These are phyloP conservation scores for Epistrophella euchroma DNA, from an alignment of 2,888 invertebrate species.

Conservation along the genomic window DNA sequence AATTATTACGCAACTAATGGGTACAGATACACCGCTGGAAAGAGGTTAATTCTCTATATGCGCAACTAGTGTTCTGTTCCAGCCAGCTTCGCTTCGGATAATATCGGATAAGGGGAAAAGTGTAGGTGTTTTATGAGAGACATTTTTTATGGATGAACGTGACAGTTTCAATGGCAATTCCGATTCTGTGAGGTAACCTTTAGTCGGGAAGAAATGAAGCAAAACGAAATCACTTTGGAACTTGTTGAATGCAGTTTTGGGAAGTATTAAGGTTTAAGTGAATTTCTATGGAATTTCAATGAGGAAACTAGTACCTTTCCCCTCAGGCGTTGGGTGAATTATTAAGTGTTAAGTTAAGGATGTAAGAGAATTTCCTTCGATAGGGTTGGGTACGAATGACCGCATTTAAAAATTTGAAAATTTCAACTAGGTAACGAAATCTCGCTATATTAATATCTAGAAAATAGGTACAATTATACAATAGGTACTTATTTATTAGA, in stretches of 20 bases:
- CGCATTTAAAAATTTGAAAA: no score
- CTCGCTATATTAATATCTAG: no score
- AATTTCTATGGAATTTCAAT: conserved; percentile 52
- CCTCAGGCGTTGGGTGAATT: background rate
- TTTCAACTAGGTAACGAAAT: no score
- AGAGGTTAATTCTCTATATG: conserved; percentile 38
- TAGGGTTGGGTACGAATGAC: no score
- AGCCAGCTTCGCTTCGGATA: conserved; percentile 50
- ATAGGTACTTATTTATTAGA: no score
- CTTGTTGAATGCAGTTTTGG: conserved; percentile 65
- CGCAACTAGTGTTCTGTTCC: conserved; percentile 64
- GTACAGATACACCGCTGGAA: conserved; percentile 3
- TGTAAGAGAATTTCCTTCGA: background rate
- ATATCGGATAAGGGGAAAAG: conserved; percentile 66
- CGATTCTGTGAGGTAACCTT: background rate
- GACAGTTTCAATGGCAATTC: background rate
- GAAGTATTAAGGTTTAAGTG: conserved; percentile 37
- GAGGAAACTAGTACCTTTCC: conserved; percentile 26
- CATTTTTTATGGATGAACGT: background rate
- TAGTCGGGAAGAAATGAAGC: conserved; percentile 1
- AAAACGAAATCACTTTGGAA: conserved; percentile 44
- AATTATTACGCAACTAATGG: conserved; percentile 62
- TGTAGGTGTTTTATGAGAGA: background rate
- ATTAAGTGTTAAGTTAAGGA: background rate
- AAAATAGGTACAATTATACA: no score